These are phyloP conservation scores for Monomorium pharaonis DNA, from an alignment of 1,140 invertebrate genomes.

Conservation along the genomic window DNA sequence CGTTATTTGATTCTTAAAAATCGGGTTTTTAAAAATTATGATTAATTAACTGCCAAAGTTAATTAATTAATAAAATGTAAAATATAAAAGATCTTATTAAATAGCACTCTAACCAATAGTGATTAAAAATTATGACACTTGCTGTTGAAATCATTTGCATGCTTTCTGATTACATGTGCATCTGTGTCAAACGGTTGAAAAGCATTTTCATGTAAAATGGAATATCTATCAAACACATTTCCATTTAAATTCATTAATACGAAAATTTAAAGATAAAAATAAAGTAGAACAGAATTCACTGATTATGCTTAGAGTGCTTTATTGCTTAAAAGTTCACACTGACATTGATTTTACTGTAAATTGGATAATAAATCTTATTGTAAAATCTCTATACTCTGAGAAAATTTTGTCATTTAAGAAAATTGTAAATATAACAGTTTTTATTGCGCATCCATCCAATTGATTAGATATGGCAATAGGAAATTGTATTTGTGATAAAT, in stretches of 20 bases:
- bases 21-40: not conserved
- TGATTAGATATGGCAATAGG: not conserved
- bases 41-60: not conserved
- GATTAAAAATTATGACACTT: not conserved
- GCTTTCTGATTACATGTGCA: slow-evolving; percentile 29
- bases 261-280: not conserved
- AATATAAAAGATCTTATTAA: slow-evolving; percentile 9
- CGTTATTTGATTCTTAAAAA: not conserved
- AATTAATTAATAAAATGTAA: not conserved
- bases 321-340: not conserved
- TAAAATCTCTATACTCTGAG: not conserved
- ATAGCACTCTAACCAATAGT: not conserved
- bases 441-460: not conserved
- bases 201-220: slow-evolving; percentile 57
- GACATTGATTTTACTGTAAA: not conserved
- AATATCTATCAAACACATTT: slow-evolving; percentile 7
- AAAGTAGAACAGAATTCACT: not conserved
- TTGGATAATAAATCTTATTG: not conserved
- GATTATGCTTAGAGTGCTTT: not conserved
- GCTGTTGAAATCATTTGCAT: slow-evolving; percentile 55
- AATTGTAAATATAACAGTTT: too few relatives aligned
- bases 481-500: not conserved
- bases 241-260: slow-evolving; percentile 45
- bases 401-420: not conserved
- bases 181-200: slow-evolving; percentile 34